Evolutionary conservation across 2,888 invertebrate species (phyloP).

Genomic region (Meloe dianella): DNA sequence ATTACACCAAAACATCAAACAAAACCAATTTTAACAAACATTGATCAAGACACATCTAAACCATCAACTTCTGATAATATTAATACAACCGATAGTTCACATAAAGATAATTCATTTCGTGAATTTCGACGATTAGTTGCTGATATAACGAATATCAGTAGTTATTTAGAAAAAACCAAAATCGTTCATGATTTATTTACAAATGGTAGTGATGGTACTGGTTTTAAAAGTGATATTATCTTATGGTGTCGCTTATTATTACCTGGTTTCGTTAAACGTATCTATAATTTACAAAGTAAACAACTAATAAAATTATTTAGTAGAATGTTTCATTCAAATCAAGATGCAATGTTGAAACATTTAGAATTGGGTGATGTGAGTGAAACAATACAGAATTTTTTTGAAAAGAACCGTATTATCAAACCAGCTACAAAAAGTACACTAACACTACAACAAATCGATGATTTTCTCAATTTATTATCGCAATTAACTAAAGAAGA

Average conservation of each 20-base stretch:
- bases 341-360: constrained; percentile 83
- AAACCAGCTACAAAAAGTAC: constrained; percentile 71
- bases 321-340: constrained; percentile 74
- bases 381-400: constrained; percentile 81
- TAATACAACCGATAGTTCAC: constrained; percentile 14
- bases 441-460: constrained; percentile 77
- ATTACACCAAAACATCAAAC: constrained; percentile 46
- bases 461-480: constrained; percentile 75
- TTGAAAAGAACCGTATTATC: constrained; percentile 67
- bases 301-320: constrained; percentile 89
- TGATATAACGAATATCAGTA: constrained; percentile 75
- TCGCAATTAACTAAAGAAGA: constrained; percentile 77
- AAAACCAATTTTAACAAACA: constrained; percentile 13
- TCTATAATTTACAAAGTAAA: constrained; percentile 92
- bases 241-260: constrained; percentile 84
- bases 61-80: not conserved
- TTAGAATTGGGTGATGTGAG: constrained; percentile 88
- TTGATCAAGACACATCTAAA: constrained; percentile 5
- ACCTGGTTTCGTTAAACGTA: constrained; percentile 80
- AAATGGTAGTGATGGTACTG: constrained; percentile 65
- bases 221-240: constrained; percentile 78
- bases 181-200: constrained; percentile 72
- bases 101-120: constrained; percentile 75
- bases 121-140: constrained; percentile 81
- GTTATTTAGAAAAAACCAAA: constrained; percentile 83